Base-by-base conservation (phyloP, 2,113 vertebrate species). In the Phylloscopus trochiloides region DNA sequence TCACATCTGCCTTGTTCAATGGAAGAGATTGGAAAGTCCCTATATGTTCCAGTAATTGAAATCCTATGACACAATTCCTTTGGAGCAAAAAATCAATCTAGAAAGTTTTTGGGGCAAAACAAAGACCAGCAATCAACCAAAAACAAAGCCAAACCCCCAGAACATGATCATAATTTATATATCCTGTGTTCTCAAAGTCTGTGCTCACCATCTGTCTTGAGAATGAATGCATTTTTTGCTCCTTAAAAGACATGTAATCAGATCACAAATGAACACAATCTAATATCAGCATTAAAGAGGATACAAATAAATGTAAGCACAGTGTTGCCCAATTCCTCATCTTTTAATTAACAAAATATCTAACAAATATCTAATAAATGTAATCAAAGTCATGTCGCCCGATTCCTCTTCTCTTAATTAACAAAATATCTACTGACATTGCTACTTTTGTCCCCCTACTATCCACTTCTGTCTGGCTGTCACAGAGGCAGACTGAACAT, bases 361-460 rank as follows among this genome's bases (percentile, higher is more conserved):
- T 61, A 24, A 12, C 38, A n/a, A n/a, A 57, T 57, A 57, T 4
- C 21, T 24, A 24, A 22, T 22, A 15, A 34, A 34, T 34, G 9
- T 24, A 58, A 58, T 6, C 24, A 18, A 90, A 88, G 10, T 36
- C 0, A 0, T 24, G 28, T 9, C 59, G 12, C 14, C 24, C 17
- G 10, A 59, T 54, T 67, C 16, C 14, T 68, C 12, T n/a, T 68
- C 66, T 70, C 32, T 85, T 71, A 72, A 61, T 57, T 52, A 68
- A 82, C 8, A 47, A 79, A 79, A 51, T 9, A 36, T 18, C 36
- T 66, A 31, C 20, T 43, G 40, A 34, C 9, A 59, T 54, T 8
- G 16, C 38, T 62, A 12, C 9, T 63, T 25, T 73, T 84, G 17
- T 32, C 10, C 7, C 14, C 2, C 16, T 45, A 9, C 19, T 36